Evolutionary conservation across 1,140 invertebrate species (phyloP).

Genomic region (Scaptomyza graminum): DNA sequence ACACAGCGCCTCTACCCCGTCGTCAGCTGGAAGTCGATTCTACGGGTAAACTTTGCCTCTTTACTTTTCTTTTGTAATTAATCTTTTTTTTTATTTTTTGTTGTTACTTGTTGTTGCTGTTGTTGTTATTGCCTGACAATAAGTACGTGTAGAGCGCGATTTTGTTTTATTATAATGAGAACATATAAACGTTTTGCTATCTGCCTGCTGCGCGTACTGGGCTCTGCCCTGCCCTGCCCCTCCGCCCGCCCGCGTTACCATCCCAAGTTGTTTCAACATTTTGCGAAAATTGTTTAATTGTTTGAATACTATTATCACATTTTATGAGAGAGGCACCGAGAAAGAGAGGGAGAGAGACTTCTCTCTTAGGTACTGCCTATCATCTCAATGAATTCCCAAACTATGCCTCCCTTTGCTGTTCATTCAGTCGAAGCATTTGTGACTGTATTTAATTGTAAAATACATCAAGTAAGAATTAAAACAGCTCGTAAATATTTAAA

Average conservation of each 20-base stretch:
- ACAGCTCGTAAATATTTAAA: slow-evolving; percentile 54
- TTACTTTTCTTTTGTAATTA: slow-evolving; percentile 71
- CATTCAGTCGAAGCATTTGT: slow-evolving; percentile 36
- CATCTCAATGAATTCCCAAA: slow-evolving; percentile 3
- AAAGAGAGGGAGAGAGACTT: slow-evolving; percentile 8
- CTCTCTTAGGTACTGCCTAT: slow-evolving; percentile 16
- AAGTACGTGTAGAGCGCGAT: slow-evolving; percentile 55
- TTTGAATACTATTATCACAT: slow-evolving; percentile 78
- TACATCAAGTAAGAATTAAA: slow-evolving; percentile 51
- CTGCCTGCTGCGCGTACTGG: slow-evolving; percentile 42
- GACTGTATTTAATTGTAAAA: slow-evolving; percentile 41
- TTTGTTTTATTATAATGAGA: slow-evolving; percentile 79
- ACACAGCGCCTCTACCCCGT: neutral
- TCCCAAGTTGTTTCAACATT: slow-evolving; percentile 65
- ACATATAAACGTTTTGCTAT: slow-evolving; percentile 77
- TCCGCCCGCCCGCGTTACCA: neutral
- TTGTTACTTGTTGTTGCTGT: slow-evolving; percentile 12
- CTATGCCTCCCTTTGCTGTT: neutral
- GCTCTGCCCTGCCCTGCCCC: slow-evolving; percentile 2
- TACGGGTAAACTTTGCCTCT: slow-evolving; percentile 72
- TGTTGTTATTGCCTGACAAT: slow-evolving; percentile 49
- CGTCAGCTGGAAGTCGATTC: slow-evolving; percentile 68
- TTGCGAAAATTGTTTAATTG: slow-evolving; percentile 80
- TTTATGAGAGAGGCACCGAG: slow-evolving; percentile 28
- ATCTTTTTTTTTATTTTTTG: slow-evolving; percentile 49